Conservation (phyloP, 1,140 invertebrate species). For the Drosophila arizonae region DNA sequence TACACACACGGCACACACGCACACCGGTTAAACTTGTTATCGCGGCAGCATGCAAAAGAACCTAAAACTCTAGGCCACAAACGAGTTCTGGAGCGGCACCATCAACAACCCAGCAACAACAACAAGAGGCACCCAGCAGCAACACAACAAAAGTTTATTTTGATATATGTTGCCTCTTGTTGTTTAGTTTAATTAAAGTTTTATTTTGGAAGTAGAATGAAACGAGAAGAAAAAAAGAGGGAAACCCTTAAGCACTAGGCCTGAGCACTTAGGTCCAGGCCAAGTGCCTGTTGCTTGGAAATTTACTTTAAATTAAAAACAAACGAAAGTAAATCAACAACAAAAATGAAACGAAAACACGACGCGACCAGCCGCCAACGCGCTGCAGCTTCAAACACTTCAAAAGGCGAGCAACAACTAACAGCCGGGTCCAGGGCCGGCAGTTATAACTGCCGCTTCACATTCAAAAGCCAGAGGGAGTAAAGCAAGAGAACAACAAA, state of each 20-base stretch:
- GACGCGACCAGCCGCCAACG: constrained; percentile 57
- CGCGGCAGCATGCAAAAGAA: constrained; percentile 75
- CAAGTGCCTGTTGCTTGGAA: constrained; percentile 45
- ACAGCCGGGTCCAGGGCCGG: constrained; percentile 45
- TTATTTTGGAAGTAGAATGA: constrained; percentile 9
- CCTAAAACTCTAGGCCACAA: constrained; percentile 67
- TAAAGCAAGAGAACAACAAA: constrained; percentile 17
- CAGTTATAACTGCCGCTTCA: constrained; percentile 57
- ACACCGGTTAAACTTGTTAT: constrained; percentile 80
- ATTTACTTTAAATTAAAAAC: constrained; percentile 78
- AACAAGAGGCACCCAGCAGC: constrained; percentile 38
- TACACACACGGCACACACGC: constrained; percentile 64
- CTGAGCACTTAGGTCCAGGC: constrained; percentile 18
- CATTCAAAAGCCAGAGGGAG: constrained; percentile 49
- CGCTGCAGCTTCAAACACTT: constrained; percentile 60
- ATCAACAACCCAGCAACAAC: constrained; percentile 34
- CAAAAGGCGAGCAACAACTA: constrained; percentile 59
- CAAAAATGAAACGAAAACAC: constrained; percentile 74
- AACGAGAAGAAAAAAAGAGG: neutral
- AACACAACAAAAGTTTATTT: constrained; percentile 71
- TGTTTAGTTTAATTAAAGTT: constrained; percentile 27
- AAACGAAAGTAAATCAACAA: constrained; percentile 80
- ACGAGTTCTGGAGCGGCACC: constrained; percentile 73
- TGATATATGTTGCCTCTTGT: constrained; percentile 55
- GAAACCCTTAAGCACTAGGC: constrained; percentile 38